phyloP scores from a whole-genome alignment of 2,888 invertebrate genomes.

The Nymphalis c-album region DNA sequence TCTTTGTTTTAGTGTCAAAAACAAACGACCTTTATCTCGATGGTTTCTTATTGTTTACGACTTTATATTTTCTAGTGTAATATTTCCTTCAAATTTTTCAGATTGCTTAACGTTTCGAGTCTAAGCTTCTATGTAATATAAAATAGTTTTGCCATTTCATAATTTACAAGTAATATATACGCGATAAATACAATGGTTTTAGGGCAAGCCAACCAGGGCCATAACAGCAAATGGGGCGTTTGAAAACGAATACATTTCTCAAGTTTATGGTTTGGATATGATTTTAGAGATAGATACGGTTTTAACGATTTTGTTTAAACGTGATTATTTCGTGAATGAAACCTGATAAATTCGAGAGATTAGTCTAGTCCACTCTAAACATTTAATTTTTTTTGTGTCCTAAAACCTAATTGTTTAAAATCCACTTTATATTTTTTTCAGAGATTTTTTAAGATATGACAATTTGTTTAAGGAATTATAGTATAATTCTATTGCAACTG shows the following conservation, averaged over 20 bases:
- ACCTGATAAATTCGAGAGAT: background rate
- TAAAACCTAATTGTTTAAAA: too few species aligned
- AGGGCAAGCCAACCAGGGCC: constrained; percentile 56
- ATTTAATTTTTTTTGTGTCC: too few species aligned
- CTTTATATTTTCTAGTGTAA: constrained; percentile 37
- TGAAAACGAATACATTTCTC: constrained; percentile 60
- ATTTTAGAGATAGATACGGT: constrained; percentile 44
- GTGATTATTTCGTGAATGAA: background rate
- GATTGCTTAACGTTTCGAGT: background rate
- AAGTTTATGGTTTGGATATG: constrained; percentile 60
- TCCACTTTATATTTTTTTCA: too few species aligned
- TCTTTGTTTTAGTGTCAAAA: constrained; percentile 67
- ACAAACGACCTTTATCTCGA: constrained; percentile 51
- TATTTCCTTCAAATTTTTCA: background rate
- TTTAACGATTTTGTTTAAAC: constrained; percentile 10
- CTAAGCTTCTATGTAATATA: background rate
- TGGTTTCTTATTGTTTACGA: constrained; percentile 53
- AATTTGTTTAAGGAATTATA: too few species aligned
- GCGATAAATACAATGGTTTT: constrained; percentile 55
- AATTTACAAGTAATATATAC: constrained; percentile 31
- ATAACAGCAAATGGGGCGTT: constrained; percentile 67
- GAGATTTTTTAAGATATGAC: too few species aligned
- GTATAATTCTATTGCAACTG: too few species aligned
- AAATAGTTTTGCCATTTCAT: background rate
- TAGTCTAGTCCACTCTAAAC: too few species aligned